These are phyloP conservation scores for Mercenaria mercenaria DNA, from an alignment of 1,140 invertebrate species.

Conservation along the genomic window DNA sequence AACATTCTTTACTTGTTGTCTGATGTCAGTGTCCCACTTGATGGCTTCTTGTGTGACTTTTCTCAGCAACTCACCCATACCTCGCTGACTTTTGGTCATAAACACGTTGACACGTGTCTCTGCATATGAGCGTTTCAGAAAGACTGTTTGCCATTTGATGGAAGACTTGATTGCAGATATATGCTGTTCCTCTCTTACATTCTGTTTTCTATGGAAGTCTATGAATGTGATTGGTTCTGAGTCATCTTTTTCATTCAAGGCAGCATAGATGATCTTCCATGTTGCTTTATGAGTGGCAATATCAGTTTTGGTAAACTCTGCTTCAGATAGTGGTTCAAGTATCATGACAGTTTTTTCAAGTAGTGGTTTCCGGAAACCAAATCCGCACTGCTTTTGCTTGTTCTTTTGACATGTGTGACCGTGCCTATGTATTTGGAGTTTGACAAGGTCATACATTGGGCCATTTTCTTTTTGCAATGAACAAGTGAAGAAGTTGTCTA, in stretches of 20 bases:
- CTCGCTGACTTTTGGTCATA: conserved; percentile 68
- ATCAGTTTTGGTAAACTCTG: conserved; percentile 21
- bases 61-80: conserved; percentile 62
- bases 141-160: conserved; percentile 56
- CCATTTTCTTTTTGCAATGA: background rate
- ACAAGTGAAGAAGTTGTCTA: conserved; percentile 67
- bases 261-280: conserved; percentile 12
- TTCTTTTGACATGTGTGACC: conserved; percentile 64
- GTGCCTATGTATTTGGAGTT: conserved; percentile 71
- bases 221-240: background rate
- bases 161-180: conserved; percentile 57
- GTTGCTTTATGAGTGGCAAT: background rate
- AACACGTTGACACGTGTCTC: conserved; percentile 66
- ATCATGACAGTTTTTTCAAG: conserved; percentile 50
- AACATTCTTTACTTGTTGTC: conserved; percentile 61
- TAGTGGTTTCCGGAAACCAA: conserved; percentile 69
- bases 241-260: conserved; percentile 47
- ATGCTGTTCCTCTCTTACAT: conserved; percentile 59
- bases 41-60: conserved; percentile 62
- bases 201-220: conserved; percentile 49
- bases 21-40: conserved; percentile 39
- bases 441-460: conserved; percentile 41
- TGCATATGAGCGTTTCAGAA: conserved; percentile 45
- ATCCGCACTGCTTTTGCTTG: conserved; percentile 57
- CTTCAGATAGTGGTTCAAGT: conserved; percentile 54